These are phyloP conservation scores for Stomatorhinus walkeri DNA, from an alignment of 2,797 vertebrate genomes.

Conservation along the genomic window DNA sequence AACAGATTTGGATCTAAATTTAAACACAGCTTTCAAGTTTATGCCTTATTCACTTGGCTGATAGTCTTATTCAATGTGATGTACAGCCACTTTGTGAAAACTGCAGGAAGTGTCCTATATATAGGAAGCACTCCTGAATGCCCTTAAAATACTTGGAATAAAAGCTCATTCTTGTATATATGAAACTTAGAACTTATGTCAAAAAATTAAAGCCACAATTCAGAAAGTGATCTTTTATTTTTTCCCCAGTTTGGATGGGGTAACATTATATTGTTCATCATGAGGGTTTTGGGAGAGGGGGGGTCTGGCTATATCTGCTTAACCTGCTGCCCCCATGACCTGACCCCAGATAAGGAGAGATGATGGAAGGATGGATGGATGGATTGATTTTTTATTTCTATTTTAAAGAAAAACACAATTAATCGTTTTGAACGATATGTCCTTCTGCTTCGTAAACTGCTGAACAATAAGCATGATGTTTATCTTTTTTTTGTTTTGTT, in stretches of 20 bases:
- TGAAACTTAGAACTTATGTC: not conserved
- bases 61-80: conserved; percentile 4
- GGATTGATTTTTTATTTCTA: not conserved
- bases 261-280: not conserved
- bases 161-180: not conserved
- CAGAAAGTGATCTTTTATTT: not conserved
- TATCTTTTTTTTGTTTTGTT: not conserved
- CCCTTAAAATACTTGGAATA: not conserved
- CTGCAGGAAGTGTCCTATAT: not conserved
- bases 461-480: not conserved
- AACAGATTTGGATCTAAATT: not conserved
- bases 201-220: not conserved
- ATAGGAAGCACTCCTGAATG: not conserved
- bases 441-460: not conserved
- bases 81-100: conserved; percentile 3
- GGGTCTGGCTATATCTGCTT: not conserved
- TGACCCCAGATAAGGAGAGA: not conserved
- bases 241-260: not conserved
- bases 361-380: not conserved
- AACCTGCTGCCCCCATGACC: not conserved
- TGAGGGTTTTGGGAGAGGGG: not conserved
- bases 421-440: not conserved
- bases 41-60: not conserved
- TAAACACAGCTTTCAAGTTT: not conserved
- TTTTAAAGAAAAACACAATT: not conserved